Percentiles rank a stretch among this genome's conserved stretches.
phyloP scores from a whole-genome alignment of 1,140 invertebrate species.

The Drosophila biarmipes region DNA sequence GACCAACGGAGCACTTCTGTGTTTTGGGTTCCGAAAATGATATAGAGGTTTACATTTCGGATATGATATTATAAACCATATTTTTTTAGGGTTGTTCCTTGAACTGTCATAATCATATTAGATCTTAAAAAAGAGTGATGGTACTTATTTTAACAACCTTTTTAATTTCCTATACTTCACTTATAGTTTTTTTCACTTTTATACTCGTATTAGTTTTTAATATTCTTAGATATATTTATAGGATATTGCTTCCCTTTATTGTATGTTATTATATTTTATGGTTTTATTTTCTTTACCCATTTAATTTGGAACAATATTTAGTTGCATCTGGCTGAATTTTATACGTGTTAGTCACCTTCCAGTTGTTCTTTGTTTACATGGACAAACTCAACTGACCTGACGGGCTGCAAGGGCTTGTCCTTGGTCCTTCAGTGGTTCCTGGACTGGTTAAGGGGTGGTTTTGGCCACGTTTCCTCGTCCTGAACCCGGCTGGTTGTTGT shows the following conservation, averaged over 20 bases:
- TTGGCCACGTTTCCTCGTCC: constrained; percentile 48
- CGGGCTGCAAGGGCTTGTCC: constrained; percentile 39
- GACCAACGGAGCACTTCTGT: no score
- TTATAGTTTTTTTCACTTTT: neutral
- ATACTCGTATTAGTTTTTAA: no score
- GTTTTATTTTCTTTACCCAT: neutral
- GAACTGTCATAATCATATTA: neutral
- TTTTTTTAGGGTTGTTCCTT: neutral
- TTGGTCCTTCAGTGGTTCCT: constrained; percentile 33
- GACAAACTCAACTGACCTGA: constrained; percentile 53
- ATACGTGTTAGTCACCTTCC: constrained; percentile 14
- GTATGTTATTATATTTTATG: neutral
- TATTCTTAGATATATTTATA: no score
- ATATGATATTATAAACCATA: no score
- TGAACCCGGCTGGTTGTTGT: constrained; percentile 34
- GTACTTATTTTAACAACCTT: no score
- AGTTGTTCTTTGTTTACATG: constrained; percentile 19
- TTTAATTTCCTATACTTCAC: no score
- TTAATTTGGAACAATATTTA: neutral
- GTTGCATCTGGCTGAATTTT: constrained; percentile 5
- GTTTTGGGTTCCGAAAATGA: no score
- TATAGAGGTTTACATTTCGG: no score
- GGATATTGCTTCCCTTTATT: neutral
- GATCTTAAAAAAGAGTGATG: no score
- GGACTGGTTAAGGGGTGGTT: constrained; percentile 50